Conservation (phyloP, 2,113 vertebrate genomes). For the Cyphomyrus discorhynchus region DNA sequence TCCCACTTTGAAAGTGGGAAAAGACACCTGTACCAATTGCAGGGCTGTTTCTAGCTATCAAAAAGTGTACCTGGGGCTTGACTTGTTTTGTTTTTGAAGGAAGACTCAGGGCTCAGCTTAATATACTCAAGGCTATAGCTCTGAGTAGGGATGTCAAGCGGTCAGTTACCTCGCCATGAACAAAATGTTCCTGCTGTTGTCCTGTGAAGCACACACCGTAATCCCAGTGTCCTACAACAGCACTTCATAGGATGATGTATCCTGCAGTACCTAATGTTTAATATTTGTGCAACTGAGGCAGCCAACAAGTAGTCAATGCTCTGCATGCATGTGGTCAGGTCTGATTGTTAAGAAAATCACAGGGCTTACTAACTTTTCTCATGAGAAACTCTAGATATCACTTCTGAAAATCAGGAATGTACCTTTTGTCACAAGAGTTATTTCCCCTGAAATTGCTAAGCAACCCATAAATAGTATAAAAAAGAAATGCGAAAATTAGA, state of each 20-base stretch:
- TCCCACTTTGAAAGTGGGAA: not conserved
- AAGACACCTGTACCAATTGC: not conserved
- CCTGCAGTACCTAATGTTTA: not conserved
- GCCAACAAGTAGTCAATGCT: not conserved
- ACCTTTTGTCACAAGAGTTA: not conserved
- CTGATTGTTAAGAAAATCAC: not conserved
- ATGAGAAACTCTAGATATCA: not conserved
- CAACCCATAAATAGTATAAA: not conserved
- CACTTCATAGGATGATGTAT: not conserved
- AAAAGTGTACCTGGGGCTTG: too few relatives aligned
- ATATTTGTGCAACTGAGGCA: not conserved
- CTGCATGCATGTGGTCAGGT: not conserved
- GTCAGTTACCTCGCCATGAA: conserved; percentile 76
- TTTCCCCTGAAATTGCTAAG: not conserved
- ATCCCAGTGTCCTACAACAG: not conserved
- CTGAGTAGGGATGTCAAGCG: conserved; percentile 60
- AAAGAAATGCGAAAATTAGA: not conserved
- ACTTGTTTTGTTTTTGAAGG: too few relatives aligned
- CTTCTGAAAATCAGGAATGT: not conserved
- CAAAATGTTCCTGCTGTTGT: not conserved
- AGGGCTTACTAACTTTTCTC: not conserved
- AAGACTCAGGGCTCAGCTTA: too few relatives aligned
- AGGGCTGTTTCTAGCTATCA: too few relatives aligned
- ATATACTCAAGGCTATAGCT: too few relatives aligned
- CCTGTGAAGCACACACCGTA: not conserved